phyloP scores from a whole-genome alignment of 2,113 vertebrate species.

The Suncus etruscus region DNA sequence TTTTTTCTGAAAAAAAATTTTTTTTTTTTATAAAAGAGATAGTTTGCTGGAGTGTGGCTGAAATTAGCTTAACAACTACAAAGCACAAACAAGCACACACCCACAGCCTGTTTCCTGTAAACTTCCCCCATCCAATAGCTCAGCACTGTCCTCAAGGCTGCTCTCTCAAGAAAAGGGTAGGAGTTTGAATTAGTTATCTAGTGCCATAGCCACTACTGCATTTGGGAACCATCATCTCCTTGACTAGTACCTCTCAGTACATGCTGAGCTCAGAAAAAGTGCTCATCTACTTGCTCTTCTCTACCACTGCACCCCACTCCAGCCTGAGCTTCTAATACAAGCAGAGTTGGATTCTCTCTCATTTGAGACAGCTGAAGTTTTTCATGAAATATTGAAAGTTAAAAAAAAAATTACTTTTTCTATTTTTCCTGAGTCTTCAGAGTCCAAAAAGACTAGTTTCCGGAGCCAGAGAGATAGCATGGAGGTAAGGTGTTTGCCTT shows the following conservation, averaged over 20 bases:
- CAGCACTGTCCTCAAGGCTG: background rate
- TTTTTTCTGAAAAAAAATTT: no score
- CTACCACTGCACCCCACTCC: no score
- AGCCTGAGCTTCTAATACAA: background rate
- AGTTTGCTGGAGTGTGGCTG: background rate
- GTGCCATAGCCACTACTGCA: background rate
- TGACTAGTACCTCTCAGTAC: background rate
- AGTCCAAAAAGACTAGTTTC: background rate
- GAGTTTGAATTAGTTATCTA: background rate
- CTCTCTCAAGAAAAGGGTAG: background rate
- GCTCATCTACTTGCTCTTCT: background rate
- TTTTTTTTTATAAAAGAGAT: background rate
- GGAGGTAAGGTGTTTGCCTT: no score
- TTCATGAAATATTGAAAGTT: background rate
- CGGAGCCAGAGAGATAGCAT: no score
- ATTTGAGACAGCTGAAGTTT: background rate
- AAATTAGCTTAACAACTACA: background rate
- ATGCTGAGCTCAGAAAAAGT: background rate
- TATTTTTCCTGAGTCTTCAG: conserved; percentile 24
- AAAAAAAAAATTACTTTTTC: background rate
- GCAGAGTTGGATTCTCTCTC: background rate
- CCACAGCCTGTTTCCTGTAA: background rate
- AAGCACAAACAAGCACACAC: fast-evolving
- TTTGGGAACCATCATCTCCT: background rate
- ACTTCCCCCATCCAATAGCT: background rate